Evolutionary conservation across 2,113 vertebrate genomes (phyloP).

Genomic region (Columba janthina): DNA sequence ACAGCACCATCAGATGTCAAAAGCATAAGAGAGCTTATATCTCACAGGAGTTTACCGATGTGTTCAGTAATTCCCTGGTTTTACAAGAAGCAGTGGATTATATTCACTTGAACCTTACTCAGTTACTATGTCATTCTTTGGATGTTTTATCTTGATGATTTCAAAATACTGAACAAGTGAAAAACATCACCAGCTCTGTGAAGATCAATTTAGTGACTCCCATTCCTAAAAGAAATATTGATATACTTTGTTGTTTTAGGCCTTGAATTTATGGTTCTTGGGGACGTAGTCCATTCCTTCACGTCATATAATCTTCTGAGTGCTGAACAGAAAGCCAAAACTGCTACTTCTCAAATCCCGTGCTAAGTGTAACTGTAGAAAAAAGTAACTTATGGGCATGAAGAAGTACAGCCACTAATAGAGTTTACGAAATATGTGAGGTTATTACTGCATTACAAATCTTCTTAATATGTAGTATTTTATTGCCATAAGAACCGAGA

Average conservation of each 20-base stretch:
- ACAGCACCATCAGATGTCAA: not conserved
- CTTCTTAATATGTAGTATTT: not conserved
- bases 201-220: not conserved
- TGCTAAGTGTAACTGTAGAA: not conserved
- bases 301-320: not conserved
- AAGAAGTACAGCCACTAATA: not conserved
- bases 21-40: not conserved
- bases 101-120: not conserved
- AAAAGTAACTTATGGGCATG: not conserved
- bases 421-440: rapidly evolving
- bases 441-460: not conserved
- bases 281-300: not conserved
- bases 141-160: not conserved
- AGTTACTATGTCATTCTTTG: not conserved
- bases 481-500: not conserved
- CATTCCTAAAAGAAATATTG: not conserved
- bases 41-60: not conserved
- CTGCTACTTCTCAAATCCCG: not conserved
- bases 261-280: not conserved
- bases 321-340: not conserved
- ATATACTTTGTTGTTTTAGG: slow-evolving; percentile 25
- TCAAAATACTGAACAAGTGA: not conserved
- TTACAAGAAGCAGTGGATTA: not conserved
- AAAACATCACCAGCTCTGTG: not conserved
- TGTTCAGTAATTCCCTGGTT: not conserved